Evolutionary conservation across 2,113 vertebrate genomes (phyloP), one percentile per base, ranked within the genome.

Genomic region (Maccullochella peelii): DNA sequence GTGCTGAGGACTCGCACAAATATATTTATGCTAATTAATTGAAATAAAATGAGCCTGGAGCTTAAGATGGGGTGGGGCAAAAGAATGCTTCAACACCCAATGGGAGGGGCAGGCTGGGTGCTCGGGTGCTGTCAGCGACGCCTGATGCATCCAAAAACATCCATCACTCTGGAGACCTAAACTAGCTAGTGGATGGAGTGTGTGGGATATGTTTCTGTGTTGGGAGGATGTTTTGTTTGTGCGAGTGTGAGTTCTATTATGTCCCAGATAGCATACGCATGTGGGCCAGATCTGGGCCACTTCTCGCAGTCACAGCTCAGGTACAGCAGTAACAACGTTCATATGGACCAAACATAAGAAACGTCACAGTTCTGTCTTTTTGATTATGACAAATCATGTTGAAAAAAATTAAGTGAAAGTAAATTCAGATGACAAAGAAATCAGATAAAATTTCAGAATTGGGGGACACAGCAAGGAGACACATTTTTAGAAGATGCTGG

Each of bases 1-100:
- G 4, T 76, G 54, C 23, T 1, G 62, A 58, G 50, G 33, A 47
- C 25, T 83, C 54, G 3, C 57, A 73, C 62, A 14, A 70, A 70
- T 88, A 73, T 33, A 88, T 93, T 92, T 89, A 91, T 94, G 94
- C 74, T 84, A 93, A 94, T 94, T 91, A 93, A 94, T 92, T 90
- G 73, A 89, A 92, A 91, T 92, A 72, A 90, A 93, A 91, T 80
- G 38, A 89, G 88, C 92, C 91, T 61, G 63, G 59, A 86, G 93
- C 83, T 66, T 67, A 6, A 71, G 50, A 30, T 67, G 66, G 89
- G 92, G 89, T 0, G 92, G 88, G 40, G 91, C 79, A 25, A 79
- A 47, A 58, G 57, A 85, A 88, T 57, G 82, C 79, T 83, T 86
- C 44, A 59, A 82, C 86, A 86, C 73, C 70, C 76, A 65, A 9